Base-by-base conservation (phyloP, 2,797 vertebrate genomes). In the Petrocephalus sullivani region DNA sequence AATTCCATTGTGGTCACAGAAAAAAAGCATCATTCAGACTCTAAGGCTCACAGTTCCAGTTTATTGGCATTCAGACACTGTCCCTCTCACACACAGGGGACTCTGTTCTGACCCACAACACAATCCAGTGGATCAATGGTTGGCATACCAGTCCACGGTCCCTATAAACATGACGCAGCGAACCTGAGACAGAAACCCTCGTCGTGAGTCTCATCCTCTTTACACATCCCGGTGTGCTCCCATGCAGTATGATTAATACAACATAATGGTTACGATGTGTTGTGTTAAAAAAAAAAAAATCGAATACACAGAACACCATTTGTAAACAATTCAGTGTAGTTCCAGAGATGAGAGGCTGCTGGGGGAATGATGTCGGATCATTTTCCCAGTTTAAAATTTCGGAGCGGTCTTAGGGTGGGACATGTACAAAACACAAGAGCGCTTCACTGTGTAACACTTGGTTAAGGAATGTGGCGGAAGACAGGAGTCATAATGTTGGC, bases 41-140 rank as follows among this genome's bases (percentile, higher is more conserved):
- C 54, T 88, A n/a, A 1, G 90, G 87, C 21, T 90, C 88, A 91
- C 89, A 90, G 90, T 93, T 95, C 93, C 92, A 95, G 94, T 96
- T 96, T 96, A 96, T 92, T 93, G 89, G 6, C 51, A 58, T 89
- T 87, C 53, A 1, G 54, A 87, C 23, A 88, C 10, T 2, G 21
- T 9, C 58, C 41, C 84, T 10, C 64, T 84, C 81, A 54, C 41
- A 67, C 10, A 85, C 86, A 83, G 57, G 41, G 10, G 82, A 88
- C 49, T 37, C 58, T 33, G 87, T 51, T 61, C 28, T 53, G 21
- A 67, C 46, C 54, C 37, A 28, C 16, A 41, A 53, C 46, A 58
- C 41, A n/a, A 49, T 51, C 21, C 21, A 2, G 23, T 16, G 58
- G n/a, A 61, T 81, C 75, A 54, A 16, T 5, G 67, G 33, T 75